Conservation (phyloP, 2,888 invertebrate species). For the Chesias legatella region DNA sequence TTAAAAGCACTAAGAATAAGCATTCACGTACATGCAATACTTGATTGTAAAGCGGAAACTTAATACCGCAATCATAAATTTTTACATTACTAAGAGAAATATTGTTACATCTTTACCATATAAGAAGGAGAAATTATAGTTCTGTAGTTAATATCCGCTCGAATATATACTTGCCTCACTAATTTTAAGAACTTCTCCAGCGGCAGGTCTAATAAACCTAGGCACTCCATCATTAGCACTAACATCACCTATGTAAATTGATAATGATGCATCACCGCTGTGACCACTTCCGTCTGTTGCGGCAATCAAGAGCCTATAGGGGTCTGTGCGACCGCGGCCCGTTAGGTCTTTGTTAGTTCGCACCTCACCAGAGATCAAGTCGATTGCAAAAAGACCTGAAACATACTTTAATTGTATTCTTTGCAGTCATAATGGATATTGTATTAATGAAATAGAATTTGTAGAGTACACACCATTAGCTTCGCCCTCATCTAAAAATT, state of each 20-base stretch:
- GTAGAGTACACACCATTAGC: slow-evolving; percentile 78
- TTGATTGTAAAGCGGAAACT: no score
- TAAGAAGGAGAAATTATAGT: no score
- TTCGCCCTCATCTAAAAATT: slow-evolving; percentile 87
- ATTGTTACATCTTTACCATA: no score
- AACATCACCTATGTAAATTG: slow-evolving; percentile 88
- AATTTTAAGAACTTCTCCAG: slow-evolving; percentile 84
- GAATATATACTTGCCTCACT: slow-evolving; percentile 84
- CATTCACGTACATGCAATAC: no score
- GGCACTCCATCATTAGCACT: slow-evolving; percentile 91
- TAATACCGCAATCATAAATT: no score
- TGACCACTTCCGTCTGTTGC: slow-evolving; percentile 86
- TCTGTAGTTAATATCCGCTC: no score
- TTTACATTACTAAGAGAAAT: no score
- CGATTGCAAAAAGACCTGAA: slow-evolving; percentile 84
- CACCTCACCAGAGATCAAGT: slow-evolving; percentile 84
- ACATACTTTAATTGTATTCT: no score
- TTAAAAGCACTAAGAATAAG: no score
- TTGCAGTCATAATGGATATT: no score
- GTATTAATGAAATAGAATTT: slow-evolving; percentile 1
- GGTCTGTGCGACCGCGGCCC: slow-evolving; percentile 87
- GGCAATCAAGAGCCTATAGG: slow-evolving; percentile 84
- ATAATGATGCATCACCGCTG: slow-evolving; percentile 81
- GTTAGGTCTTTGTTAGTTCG: slow-evolving; percentile 83
- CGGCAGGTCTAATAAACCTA: slow-evolving; percentile 84